A percentile compares a stretch with the other conserved stretches of the same genome.
Evolutionary conservation across 2,888 invertebrate species (phyloP).

Genomic region (Arrhopalites spinosus): DNA sequence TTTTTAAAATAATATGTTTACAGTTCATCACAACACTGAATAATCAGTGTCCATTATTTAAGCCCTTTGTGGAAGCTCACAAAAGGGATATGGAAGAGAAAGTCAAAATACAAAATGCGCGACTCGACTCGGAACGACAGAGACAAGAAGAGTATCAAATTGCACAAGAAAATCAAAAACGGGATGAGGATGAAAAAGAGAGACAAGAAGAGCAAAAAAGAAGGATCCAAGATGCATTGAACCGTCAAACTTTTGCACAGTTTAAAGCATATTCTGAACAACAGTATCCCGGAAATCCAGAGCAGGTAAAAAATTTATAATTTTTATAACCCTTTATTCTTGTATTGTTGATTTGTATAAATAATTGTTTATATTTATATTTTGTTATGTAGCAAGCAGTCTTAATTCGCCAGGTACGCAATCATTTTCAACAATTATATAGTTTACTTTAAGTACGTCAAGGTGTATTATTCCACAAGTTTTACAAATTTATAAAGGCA

Average conservation of each 20-base stretch:
- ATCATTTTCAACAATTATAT: no score
- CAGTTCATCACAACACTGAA: conserved; percentile 87
- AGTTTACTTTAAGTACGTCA: background rate
- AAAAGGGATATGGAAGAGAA: conserved; percentile 84
- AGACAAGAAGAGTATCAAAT: conserved; percentile 65
- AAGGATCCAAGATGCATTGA: conserved; percentile 88
- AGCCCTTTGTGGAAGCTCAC: conserved; percentile 78
- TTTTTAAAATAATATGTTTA: no score
- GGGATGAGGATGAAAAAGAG: conserved; percentile 68
- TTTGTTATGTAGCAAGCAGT: conserved; percentile 76
- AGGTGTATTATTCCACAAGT: no score
- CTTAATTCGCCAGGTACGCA: conserved; percentile 89
- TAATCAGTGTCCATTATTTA: conserved; percentile 85
- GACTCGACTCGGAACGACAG: conserved; percentile 61
- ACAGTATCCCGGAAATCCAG: conserved; percentile 71
- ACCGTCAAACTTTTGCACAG: conserved; percentile 90
- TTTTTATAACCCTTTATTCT: background rate
- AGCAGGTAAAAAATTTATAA: conserved; percentile 61
- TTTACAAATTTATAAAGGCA: no score
- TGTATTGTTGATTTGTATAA: background rate
- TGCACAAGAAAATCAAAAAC: conserved; percentile 69
- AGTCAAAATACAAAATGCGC: conserved; percentile 63
- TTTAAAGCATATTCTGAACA: conserved; percentile 92
- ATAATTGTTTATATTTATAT: background rate
- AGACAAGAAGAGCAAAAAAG: conserved; percentile 64